Percentiles rank a stretch among this genome's conserved stretches.
phyloP scores from a whole-genome alignment of 1,140 invertebrate genomes.

The Holcopasites calliopsidis region DNA sequence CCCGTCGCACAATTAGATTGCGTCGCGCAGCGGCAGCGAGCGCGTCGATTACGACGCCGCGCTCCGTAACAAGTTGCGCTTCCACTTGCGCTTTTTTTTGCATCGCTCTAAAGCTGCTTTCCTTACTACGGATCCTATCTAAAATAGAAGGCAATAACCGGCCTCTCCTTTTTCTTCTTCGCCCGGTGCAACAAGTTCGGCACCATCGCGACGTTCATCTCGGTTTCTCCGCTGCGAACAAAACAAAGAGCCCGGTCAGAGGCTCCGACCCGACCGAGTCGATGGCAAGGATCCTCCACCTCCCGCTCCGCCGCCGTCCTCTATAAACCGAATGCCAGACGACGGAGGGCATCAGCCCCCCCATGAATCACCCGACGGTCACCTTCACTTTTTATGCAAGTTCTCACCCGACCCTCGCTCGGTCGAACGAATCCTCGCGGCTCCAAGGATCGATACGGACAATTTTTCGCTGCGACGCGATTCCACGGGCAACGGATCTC shows the following conservation, averaged over 20 bases:
- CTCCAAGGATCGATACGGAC: slow-evolving; percentile 16
- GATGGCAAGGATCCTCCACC: slow-evolving; percentile 51
- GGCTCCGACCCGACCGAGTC: slow-evolving; percentile 32
- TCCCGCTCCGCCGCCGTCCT: slow-evolving; percentile 50
- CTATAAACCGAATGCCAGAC: slow-evolving; percentile 70
- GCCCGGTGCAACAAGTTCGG: too few species aligned
- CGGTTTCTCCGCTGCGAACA: slow-evolving; percentile 23
- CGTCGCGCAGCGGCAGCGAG: slow-evolving; percentile 49
- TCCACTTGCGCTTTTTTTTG: not conserved
- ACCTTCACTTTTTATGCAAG: slow-evolving; percentile 77
- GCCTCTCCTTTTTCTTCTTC: not conserved
- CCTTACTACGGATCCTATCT: too few species aligned
- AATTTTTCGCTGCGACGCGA: slow-evolving; percentile 10
- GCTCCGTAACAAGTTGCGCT: too few species aligned
- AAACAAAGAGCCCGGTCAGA: slow-evolving; percentile 50
- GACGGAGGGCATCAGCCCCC: slow-evolving; percentile 77
- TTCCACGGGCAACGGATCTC: too few species aligned
- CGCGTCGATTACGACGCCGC: slow-evolving; percentile 5
- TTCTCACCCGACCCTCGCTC: slow-evolving; percentile 61
- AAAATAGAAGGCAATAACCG: too few species aligned
- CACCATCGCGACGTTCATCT: too few species aligned
- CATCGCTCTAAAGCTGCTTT: too few species aligned
- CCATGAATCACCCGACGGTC: slow-evolving; percentile 75
- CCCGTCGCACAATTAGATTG: slow-evolving; percentile 60
- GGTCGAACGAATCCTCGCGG: slow-evolving; percentile 42